Conservation (phyloP, 2,797 vertebrate genomes). For the Enteromius mattozi region DNA sequence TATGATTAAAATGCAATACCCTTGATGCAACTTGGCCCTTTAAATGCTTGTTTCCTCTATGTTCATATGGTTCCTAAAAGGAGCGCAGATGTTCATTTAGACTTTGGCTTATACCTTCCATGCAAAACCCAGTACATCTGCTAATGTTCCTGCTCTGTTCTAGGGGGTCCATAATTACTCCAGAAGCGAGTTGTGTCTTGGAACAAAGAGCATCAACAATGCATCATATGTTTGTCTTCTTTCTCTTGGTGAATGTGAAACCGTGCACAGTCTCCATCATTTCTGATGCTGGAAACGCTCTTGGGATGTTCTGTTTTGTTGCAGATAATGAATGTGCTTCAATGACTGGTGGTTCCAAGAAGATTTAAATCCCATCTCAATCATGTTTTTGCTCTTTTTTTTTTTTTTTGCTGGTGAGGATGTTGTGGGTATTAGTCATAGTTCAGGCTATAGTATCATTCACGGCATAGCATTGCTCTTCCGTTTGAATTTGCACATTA, state of each 20-base stretch:
- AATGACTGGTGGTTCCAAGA: conserved; percentile 10
- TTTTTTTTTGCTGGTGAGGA: background rate
- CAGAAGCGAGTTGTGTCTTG: conserved; percentile 15
- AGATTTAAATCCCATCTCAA: conserved; percentile 20
- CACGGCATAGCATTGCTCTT: background rate
- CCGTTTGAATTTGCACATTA: background rate
- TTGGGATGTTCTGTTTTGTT: conserved; percentile 22
- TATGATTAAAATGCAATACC: background rate
- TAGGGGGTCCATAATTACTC: conserved; percentile 24
- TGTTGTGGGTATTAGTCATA: conserved; percentile 10
- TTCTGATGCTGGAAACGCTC: background rate
- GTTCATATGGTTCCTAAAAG: conserved; percentile 27
- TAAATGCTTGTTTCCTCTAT: conserved; percentile 10
- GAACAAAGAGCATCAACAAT: conserved; percentile 26
- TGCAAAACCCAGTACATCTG: conserved; percentile 34
- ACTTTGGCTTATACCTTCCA: conserved; percentile 17
- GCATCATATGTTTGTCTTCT: conserved; percentile 8
- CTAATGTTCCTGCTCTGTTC: conserved; percentile 32
- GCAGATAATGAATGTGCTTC: conserved; percentile 24
- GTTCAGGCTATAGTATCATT: conserved; percentile 1
- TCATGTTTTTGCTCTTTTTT: background rate
- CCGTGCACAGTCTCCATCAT: background rate
- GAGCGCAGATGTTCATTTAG: conserved; percentile 34
- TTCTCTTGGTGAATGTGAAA: background rate
- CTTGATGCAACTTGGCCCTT: background rate